Base-by-base conservation (phyloP, 2,113 vertebrate species). In the Mionectes macconnelli region DNA sequence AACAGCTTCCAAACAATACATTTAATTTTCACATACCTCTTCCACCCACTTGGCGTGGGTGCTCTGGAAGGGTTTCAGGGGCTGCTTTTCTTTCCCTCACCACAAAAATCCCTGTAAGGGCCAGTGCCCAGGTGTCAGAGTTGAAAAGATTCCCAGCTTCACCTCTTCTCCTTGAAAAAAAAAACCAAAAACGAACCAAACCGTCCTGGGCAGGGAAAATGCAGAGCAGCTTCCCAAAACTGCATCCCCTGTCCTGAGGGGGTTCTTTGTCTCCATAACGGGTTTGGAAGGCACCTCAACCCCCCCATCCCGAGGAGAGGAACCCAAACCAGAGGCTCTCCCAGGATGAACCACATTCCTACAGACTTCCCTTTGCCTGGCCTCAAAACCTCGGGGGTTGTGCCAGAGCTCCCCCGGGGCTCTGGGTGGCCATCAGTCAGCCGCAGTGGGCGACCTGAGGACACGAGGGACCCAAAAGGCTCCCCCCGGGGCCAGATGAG, bases 311-410 rank as follows among this genome's bases (percentile, higher is more conserved):
- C 4, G 68, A 84, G 62, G 90, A 68, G 30, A 85, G 52, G 73
- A 94, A 93, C 45, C n/a, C 53, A 93, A 93, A 72, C 57, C 82
- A 64, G 68, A 64, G 70, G 39, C 62, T 94, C 68, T 91, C 78
- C 77, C 74, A 95, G 70, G 83, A 68, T 60, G n/a, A 87, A 89
- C 44, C 92, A 64, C 82, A 79, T 56, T 90, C 56, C 31, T 63
- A 73, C 84, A 76, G 87, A 37, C 24, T 96, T 91, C 66, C 45
- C n/a, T 84, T 91, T 66, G 70, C 75, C 90, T 64, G 62, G 70
- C 78, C 35, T 56, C 52, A 47, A 79, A 95, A 64, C 70, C 75
- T 85, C 52, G 2, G 80, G 77, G 66, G 52, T 30, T 79, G 66
- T 69, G 76, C 83, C 73, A 79, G 82, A 76, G 40, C 18, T 87